These are phyloP conservation scores for Hecatera dysodea DNA, from an alignment of 2,888 invertebrate species.

Conservation along the genomic window DNA sequence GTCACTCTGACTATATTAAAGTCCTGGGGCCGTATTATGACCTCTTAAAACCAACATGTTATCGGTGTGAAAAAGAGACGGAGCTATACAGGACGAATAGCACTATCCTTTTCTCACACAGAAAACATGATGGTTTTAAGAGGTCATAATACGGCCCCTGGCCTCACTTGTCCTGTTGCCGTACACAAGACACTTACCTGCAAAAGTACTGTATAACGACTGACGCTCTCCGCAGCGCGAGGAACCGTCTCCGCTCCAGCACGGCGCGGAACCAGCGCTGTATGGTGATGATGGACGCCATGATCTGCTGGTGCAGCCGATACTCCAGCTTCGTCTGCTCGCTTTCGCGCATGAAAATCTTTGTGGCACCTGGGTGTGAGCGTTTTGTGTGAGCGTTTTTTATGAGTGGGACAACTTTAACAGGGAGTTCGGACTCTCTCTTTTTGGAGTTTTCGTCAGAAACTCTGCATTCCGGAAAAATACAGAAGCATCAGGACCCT, in stretches of 20 bases:
- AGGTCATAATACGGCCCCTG: no score
- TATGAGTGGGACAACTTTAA: no score
- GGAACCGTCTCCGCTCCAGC: slow-evolving; percentile 94
- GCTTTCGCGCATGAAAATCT: slow-evolving; percentile 98
- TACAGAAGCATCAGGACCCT: not conserved
- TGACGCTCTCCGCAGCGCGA: slow-evolving; percentile 93
- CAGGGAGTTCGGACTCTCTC: no score
- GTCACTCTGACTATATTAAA: no score
- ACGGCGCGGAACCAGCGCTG: slow-evolving; percentile 97
- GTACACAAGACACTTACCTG: slow-evolving; percentile 75
- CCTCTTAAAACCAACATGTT: no score
- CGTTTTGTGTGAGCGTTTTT: no score
- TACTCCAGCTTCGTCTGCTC: slow-evolving; percentile 98
- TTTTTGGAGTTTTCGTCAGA: not conserved
- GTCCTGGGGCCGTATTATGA: no score
- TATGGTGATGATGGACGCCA: slow-evolving; percentile 97
- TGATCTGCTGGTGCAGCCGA: slow-evolving; percentile 97
- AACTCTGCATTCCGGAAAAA: not conserved
- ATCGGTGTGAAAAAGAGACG: no score
- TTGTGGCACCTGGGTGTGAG: slow-evolving; percentile 93
- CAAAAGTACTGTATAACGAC: slow-evolving; percentile 93
- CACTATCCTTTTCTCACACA: no score
- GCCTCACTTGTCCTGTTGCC: not conserved
- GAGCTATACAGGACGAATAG: no score
- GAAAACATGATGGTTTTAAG: no score